Conservation (phyloP, 2,797 vertebrate species). For the Hybognathus amarus region DNA sequence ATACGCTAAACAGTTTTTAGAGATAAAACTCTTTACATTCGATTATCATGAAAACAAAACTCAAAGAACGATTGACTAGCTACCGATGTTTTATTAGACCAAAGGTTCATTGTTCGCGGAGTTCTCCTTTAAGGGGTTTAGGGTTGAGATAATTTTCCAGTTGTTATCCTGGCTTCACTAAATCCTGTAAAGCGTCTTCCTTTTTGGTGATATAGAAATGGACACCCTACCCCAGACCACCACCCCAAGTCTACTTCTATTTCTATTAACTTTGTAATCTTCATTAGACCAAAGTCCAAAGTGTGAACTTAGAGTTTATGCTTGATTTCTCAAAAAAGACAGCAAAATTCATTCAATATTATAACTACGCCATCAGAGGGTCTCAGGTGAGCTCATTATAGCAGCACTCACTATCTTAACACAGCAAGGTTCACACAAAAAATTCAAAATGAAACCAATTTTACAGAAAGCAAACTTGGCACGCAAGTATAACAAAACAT, state of each 20-base stretch:
- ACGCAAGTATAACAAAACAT: not conserved
- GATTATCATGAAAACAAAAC: too few species aligned
- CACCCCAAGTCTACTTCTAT: not conserved
- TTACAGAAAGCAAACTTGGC: slow-evolving; percentile 9
- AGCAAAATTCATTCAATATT: not conserved
- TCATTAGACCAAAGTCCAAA: not conserved
- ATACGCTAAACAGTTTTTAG: too few species aligned
- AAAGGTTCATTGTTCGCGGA: too few species aligned
- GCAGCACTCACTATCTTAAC: slow-evolving; percentile 9
- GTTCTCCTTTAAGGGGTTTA: too few species aligned
- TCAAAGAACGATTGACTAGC: too few species aligned
- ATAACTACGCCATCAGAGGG: slow-evolving; percentile 14
- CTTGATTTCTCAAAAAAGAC: slow-evolving; percentile 1
- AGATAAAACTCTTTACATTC: too few species aligned
- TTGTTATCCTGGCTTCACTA: not conserved
- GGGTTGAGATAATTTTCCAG: not conserved
- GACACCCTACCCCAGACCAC: not conserved
- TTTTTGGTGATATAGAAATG: not conserved
- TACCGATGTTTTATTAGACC: too few species aligned
- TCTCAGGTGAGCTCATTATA: slow-evolving; percentile 20
- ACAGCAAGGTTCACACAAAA: not conserved
- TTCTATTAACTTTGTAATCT: not conserved
- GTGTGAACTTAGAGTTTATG: not conserved
- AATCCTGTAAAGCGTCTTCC: not conserved
- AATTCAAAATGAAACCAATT: not conserved